Conservation (phyloP, 2,113 vertebrate species). For the Microcebus ravelobensis region DNA sequence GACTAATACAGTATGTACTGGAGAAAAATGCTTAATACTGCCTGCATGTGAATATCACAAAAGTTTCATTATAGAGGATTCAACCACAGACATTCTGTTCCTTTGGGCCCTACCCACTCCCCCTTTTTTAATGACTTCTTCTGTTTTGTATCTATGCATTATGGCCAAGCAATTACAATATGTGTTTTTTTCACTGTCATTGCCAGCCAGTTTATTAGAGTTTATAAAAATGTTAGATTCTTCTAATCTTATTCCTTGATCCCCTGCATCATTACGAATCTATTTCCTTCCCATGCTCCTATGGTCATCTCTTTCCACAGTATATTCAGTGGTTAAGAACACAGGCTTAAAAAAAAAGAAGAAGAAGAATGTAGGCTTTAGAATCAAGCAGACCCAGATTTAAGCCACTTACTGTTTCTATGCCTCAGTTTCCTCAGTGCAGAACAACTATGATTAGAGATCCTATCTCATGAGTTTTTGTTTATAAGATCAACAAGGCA, state of each 20-base stretch:
- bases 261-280: not conserved
- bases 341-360: not conserved
- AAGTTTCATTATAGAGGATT: not conserved
- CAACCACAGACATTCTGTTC: not conserved
- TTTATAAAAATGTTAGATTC: not conserved
- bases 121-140: not conserved
- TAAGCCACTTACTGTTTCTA: not conserved
- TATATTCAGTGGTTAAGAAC: not conserved
- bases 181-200: not conserved
- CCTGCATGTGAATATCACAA: not conserved
- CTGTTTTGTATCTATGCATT: not conserved
- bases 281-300: not conserved
- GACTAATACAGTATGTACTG: not conserved
- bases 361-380: too few relatives aligned
- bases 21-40: not conserved
- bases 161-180: not conserved
- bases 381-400: not conserved
- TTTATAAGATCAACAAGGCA: slow-evolving; percentile 4
- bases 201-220: not conserved
- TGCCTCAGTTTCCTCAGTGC: not conserved
- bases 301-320: not conserved
- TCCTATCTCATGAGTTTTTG: not conserved
- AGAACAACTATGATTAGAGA: not conserved
- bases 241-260: not conserved
- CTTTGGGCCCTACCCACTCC: not conserved